Evolutionary conservation across 2,888 invertebrate species (phyloP).

Genomic region (Ectemnius cavifrons): DNA sequence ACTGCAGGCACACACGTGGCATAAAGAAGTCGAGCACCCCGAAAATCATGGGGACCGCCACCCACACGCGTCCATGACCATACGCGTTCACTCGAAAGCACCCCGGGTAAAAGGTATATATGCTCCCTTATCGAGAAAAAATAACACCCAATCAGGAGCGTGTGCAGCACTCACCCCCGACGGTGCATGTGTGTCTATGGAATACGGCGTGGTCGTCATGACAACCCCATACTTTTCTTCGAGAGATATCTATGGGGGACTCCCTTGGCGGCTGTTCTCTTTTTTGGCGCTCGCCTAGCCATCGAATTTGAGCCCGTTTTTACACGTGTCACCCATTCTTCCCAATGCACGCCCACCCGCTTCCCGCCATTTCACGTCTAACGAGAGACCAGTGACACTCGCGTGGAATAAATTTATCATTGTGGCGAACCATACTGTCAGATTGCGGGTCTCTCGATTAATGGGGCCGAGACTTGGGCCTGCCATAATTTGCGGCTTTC

Average conservation of each 20-base stretch:
- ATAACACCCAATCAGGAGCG: constrained; percentile 75
- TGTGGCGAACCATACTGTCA: constrained; percentile 14
- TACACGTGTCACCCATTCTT: constrained; percentile 17
- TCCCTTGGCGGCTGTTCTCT: constrained; percentile 23
- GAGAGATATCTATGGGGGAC: constrained; percentile 56
- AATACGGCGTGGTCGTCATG: constrained; percentile 75
- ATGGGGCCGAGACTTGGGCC: neutral
- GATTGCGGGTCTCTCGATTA: neutral
- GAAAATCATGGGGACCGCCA: constrained; percentile 16
- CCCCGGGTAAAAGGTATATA: constrained; percentile 55
- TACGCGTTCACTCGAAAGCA: constrained; percentile 43
- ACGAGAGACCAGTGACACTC: constrained; percentile 37
- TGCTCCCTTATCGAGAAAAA: constrained; percentile 73
- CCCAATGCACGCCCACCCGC: constrained; percentile 10
- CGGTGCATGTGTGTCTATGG: constrained; percentile 69
- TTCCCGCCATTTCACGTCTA: constrained; percentile 33
- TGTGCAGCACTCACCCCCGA: constrained; percentile 64
- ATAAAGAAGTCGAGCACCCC: constrained; percentile 38
- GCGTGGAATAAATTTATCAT: constrained; percentile 33
- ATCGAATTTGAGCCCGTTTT: constrained; percentile 40
- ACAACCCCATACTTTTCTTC: constrained; percentile 69
- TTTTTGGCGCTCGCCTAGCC: constrained; percentile 46
- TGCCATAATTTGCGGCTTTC: too few species aligned
- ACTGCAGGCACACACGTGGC: constrained; percentile 41
- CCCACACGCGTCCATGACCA: too few species aligned